Percentiles rank a stretch among this genome's conserved stretches.
Evolutionary conservation across 2,113 vertebrate genomes (phyloP).

Genomic region (Seriola quinqueradiata): DNA sequence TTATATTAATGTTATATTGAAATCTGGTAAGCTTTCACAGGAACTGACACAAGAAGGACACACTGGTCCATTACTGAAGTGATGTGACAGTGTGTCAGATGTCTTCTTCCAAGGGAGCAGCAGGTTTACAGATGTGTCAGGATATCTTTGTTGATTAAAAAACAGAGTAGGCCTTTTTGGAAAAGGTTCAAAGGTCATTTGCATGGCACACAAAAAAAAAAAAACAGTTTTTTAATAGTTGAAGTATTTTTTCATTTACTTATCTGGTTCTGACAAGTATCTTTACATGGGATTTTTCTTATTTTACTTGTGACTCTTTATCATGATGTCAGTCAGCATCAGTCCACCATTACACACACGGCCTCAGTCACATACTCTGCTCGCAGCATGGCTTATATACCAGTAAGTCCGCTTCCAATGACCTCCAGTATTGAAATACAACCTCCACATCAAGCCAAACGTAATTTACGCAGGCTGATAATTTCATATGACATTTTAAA

Average conservation of each 20-base stretch:
- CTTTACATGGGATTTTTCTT: neutral
- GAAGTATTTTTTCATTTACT: neutral
- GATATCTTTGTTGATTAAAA: too few species aligned
- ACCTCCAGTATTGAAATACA: conserved; percentile 1
- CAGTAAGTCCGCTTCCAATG: neutral
- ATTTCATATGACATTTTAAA: neutral
- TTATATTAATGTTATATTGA: neutral
- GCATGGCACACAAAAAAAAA: too few species aligned
- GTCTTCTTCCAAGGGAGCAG: neutral
- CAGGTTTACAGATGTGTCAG: too few species aligned
- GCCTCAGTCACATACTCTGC: neutral
- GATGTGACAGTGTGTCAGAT: too few species aligned
- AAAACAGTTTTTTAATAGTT: neutral
- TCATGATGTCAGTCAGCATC: neutral
- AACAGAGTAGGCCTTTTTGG: too few species aligned
- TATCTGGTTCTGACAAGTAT: neutral
- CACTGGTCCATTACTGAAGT: too few species aligned
- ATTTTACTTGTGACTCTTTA: neutral
- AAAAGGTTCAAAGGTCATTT: too few species aligned
- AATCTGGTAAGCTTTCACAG: neutral
- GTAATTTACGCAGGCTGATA: neutral
- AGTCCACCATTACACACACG: conserved; percentile 6
- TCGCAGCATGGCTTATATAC: neutral
- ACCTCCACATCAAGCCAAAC: neutral
- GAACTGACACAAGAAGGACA: neutral